Evolutionary conservation across 2,797 vertebrate genomes (phyloP).

Genomic region (Melopsittacus undulatus): DNA sequence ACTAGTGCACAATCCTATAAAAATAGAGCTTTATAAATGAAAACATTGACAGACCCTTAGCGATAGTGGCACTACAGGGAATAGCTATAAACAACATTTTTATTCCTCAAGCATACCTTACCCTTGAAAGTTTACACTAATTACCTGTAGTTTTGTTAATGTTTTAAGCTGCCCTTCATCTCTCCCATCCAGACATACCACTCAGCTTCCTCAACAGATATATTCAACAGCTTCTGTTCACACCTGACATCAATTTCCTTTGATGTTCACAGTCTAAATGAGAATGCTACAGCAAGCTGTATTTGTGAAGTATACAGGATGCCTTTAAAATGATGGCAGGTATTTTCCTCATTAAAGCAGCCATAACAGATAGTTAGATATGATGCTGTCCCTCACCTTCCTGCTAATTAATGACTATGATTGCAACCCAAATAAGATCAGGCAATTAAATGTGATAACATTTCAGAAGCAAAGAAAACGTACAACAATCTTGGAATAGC

Average conservation of each 20-base stretch:
- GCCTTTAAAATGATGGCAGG: constrained; percentile 85
- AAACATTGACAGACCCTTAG: constrained; percentile 74
- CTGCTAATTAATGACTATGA: constrained; percentile 91
- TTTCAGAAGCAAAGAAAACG: constrained; percentile 84
- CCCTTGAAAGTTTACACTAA: constrained; percentile 84
- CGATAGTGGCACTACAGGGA: constrained; percentile 61
- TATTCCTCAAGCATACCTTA: constrained; percentile 73
- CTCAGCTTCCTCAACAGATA: constrained; percentile 81
- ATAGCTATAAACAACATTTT: constrained; percentile 78
- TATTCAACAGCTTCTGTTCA: constrained; percentile 87
- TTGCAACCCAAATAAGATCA: constrained; percentile 88
- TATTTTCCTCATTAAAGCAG: constrained; percentile 88
- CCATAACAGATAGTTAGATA: constrained; percentile 87
- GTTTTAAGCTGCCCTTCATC: constrained; percentile 82
- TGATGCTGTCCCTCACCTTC: constrained; percentile 90
- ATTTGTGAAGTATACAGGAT: constrained; percentile 82
- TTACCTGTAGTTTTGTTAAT: constrained; percentile 84
- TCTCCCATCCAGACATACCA: constrained; percentile 76
- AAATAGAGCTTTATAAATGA: constrained; percentile 73
- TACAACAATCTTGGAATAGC: constrained; percentile 78
- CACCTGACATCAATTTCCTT: constrained; percentile 89
- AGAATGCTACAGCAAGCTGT: constrained; percentile 85
- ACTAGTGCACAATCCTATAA: constrained; percentile 65
- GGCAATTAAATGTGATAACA: constrained; percentile 94
- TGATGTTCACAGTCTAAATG: constrained; percentile 89